Base-by-base conservation (phyloP, 2,888 invertebrate species). In the Pharmacophagus antenor region DNA sequence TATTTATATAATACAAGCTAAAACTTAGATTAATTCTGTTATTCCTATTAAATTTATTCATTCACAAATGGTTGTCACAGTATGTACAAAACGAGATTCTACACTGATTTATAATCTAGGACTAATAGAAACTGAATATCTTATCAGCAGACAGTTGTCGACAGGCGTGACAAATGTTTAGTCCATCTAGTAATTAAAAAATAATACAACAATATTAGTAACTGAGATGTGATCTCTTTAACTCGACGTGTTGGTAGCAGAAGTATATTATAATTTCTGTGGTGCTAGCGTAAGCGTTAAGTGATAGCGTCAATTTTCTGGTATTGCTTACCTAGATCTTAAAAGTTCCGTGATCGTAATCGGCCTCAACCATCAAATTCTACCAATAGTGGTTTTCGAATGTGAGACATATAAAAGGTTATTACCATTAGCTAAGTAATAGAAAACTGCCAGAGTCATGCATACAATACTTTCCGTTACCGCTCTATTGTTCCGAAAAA, bases 401-500 rank as follows among this genome's bases (percentile, higher is more conserved):
- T 15, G 18, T 42, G 7, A 42, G 42, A 22, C 41, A 23, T 49
- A 51, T 48, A 50, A 18, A 42, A 57, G 50, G 56, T 25, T 42
- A 42, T n/a, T 6, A 20, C 42, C 27, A 50, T 44, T 27, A 49
- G 25, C 22, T 22, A 27, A 51, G 44, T 12, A n/a, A 56, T 52
- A 58, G 42, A 57, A 57, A 57, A 46, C 52, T 23, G 31, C 22
- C 46, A 52, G 27, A 51, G 46, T 52, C 20, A 31, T 37, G 47
- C 52, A 53, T 58, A 53, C 31, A 42, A 23, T 18, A 22, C 44
- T 31, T 58, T 41, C 52, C 52, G 58, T 53, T 58, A 58, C 31
- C 31, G 37, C 25, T 48, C 58, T 48, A 47, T 58, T 58, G 58
- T 58, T 48, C 18, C 47, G 52, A 53, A 58, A 58, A 53, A 47